Evolutionary conservation across 2,113 vertebrate genomes (phyloP), one percentile per base, ranked within the genome.

Genomic region (Suricata suricatta): DNA sequence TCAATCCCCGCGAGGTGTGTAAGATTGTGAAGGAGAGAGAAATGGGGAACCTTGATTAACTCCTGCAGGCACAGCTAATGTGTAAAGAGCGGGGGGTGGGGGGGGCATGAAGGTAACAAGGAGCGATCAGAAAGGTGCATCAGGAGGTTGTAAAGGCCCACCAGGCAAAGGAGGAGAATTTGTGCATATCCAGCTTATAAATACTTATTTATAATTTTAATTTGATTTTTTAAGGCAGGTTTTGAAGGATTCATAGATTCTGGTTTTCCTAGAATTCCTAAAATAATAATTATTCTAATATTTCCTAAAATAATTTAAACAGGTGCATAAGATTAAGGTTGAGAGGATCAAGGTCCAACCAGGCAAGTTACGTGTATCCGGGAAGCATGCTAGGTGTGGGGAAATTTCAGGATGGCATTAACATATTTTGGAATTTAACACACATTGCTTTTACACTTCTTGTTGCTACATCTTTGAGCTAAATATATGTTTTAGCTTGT

Each of bases 401-500:
- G 44, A 81, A 63, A 74, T 77, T 71, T 95, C 38, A 96, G 23
- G 63, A 64, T 50, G 14, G 8, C 8, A 3, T 57, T 86, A 29
- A 23, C 4, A 3, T 82, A 41, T 83, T 96, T 91, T 87, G 38
- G 41, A 95, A 66, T 84, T 50, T 93, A 83, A 72, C 52, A 90
- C 19, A 27, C 11, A 17, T 14, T 92, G 89, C n/a, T 94, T 94
- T 95, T 54, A 89, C 72, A 85, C 63, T 94, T 89, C 25, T 68
- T 69, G 25, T 52, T 80, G 57, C 79, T 80, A 60, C 33, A 92
- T 77, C 41, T 52, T 71, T 89, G 69, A 95, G 63, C 68, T 86
- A 93, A 95, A 84, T 81, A 68, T 86, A 3, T 89, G 74, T 93
- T 95, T 96, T 76, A 95, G 44, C 74, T 54, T 13, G 21, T 81